These are phyloP conservation scores for Lagorchestes hirsutus DNA, from an alignment of 2,797 vertebrate genomes.

Conservation along the genomic window DNA sequence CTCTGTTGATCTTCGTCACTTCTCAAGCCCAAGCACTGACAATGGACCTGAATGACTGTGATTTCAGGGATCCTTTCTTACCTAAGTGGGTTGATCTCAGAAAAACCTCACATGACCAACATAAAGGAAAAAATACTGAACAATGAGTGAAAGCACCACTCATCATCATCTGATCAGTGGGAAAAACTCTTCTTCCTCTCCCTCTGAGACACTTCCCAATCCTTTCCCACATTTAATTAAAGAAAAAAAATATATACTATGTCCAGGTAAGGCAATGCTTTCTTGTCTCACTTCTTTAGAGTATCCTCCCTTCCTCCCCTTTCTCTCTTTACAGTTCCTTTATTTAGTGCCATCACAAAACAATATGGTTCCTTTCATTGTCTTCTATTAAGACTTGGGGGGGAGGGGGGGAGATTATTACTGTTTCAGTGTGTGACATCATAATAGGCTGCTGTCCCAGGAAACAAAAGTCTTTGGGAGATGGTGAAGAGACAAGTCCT, in stretches of 20 bases:
- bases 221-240: slow-evolving; percentile 64
- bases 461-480: slow-evolving; percentile 86
- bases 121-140: slow-evolving; percentile 64
- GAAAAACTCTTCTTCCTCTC: slow-evolving; percentile 70
- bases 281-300: slow-evolving; percentile 55
- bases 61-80: background rate
- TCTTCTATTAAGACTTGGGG: slow-evolving; percentile 78
- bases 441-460: slow-evolving; percentile 88
- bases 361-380: slow-evolving; percentile 78
- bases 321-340: slow-evolving; percentile 79
- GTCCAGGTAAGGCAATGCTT: slow-evolving; percentile 70
- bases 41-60: background rate
- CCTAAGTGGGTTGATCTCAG: background rate
- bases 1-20: background rate
- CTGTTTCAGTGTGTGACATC: slow-evolving; percentile 84
- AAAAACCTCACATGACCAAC: background rate
- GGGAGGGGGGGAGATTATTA: slow-evolving; percentile 79
- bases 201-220: background rate
- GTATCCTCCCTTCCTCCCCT: slow-evolving; percentile 19
- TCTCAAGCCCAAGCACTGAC: background rate
- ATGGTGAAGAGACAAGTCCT: slow-evolving; percentile 83
- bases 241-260: slow-evolving; percentile 14
- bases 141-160: slow-evolving; percentile 80
- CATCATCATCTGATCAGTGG: slow-evolving; percentile 60
- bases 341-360: slow-evolving; percentile 77